Evolutionary conservation across 2,888 invertebrate species (phyloP).

Genomic region (Metalampra italica): DNA sequence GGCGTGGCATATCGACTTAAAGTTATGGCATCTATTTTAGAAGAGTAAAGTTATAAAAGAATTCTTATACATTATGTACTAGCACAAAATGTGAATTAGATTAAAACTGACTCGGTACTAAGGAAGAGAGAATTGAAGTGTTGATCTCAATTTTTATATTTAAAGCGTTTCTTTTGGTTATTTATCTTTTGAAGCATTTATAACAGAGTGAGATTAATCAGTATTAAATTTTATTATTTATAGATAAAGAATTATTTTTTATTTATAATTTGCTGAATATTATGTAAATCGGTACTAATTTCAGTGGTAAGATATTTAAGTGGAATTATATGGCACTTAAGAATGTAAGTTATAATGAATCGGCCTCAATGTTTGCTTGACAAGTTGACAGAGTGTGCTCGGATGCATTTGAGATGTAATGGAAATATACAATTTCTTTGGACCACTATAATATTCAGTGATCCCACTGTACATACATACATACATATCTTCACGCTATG

Average conservation of each 20-base stretch:
- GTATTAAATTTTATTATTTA: conserved; percentile 15
- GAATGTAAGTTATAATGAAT: neutral
- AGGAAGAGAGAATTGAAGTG: neutral
- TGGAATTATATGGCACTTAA: conserved; percentile 2
- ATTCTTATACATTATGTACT: conserved; percentile 1
- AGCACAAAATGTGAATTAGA: conserved; percentile 1
- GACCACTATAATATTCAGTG: no score
- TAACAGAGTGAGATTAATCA: conserved; percentile 19
- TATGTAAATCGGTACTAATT: neutral
- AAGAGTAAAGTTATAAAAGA: no score
- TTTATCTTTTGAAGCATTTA: conserved; percentile 16
- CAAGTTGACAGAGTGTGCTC: conserved; percentile 6
- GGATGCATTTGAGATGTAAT: neutral
- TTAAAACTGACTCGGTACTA: neutral
- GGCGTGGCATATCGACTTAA: neutral
- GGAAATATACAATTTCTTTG: no score
- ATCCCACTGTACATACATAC: no score
- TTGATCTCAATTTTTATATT: conserved; percentile 19
- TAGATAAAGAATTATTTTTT: neutral
- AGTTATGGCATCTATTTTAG: no score
- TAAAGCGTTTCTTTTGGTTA: conserved; percentile 9
- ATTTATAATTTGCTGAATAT: neutral
- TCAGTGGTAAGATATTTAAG: neutral
- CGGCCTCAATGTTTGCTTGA: conserved; percentile 1
- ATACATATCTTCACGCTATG: no score